phyloP scores from a whole-genome alignment of 2,888 invertebrate genomes.

The Drosophila paucipuncta region DNA sequence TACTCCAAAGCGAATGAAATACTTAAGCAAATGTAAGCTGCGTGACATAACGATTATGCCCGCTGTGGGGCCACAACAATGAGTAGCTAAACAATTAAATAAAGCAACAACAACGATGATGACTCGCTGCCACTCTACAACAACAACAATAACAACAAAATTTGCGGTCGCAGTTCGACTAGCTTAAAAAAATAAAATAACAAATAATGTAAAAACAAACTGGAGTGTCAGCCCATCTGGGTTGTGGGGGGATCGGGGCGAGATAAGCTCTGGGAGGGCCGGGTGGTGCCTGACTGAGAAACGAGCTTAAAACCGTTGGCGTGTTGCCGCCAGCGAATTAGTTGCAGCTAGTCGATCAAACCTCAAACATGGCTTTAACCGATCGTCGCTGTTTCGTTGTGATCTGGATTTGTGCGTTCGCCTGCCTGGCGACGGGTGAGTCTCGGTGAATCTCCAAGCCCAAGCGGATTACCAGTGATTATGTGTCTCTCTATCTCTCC shows the following conservation, averaged over 20 bases:
- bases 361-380: slow-evolving; percentile 63
- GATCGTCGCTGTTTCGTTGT: slow-evolving; percentile 37
- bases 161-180: slow-evolving; percentile 36
- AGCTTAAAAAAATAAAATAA: neutral
- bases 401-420: slow-evolving; percentile 33
- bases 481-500: neutral
- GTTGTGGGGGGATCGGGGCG: too few species aligned
- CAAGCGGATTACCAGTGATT: slow-evolving; percentile 48
- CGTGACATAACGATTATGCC: neutral
- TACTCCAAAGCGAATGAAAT: neutral
- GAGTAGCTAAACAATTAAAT: slow-evolving; percentile 67
- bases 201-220: slow-evolving; percentile 13
- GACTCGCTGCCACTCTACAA: slow-evolving; percentile 49
- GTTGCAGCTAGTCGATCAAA: slow-evolving; percentile 55
- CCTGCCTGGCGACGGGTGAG: slow-evolving; percentile 58
- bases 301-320: slow-evolving; percentile 73
- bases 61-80: slow-evolving; percentile 22
- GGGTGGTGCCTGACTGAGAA: slow-evolving; percentile 23
- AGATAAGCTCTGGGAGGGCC: neutral
- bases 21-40: neutral
- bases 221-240: neutral
- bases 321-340: slow-evolving; percentile 57
- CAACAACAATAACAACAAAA: slow-evolving; percentile 28
- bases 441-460: slow-evolving; percentile 2
- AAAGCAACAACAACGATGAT: slow-evolving; percentile 50